A percentile compares a stretch with the other conserved stretches of the same genome.
phyloP scores from a whole-genome alignment of 2,888 invertebrate genomes.

The Xiphydria camelus region DNA sequence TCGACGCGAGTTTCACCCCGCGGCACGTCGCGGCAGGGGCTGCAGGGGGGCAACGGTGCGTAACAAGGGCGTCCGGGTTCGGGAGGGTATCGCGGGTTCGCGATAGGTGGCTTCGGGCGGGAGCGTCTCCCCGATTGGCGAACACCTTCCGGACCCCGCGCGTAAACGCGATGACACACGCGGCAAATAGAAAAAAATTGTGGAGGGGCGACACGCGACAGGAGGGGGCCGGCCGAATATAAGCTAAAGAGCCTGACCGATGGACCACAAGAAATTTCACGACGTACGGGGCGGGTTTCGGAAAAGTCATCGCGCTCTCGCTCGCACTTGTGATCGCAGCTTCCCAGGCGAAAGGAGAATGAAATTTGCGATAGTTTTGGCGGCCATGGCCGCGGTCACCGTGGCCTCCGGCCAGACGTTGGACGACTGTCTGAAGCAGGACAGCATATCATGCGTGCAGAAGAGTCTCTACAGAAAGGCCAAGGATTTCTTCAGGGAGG shows the following conservation, averaged over 20 bases:
- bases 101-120: neutral
- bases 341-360: too few species aligned
- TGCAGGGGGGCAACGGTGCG: too few species aligned
- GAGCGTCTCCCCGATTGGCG: constrained; percentile 19
- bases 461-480: constrained; percentile 64
- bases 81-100: too few species aligned
- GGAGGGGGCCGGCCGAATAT: constrained; percentile 51
- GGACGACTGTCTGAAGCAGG: constrained; percentile 64
- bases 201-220: constrained; percentile 38
- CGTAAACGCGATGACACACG: constrained; percentile 26
- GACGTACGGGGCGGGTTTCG: constrained; percentile 44
- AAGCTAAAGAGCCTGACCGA: constrained; percentile 54
- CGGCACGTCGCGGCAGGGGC: too few species aligned
- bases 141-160: constrained; percentile 39
- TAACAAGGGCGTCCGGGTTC: too few species aligned
- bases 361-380: neutral
- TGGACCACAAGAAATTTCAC: constrained; percentile 56
- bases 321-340: neutral
- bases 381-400: constrained; percentile 27
- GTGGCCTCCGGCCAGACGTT: constrained; percentile 52
- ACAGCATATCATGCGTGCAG: constrained; percentile 69
- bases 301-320: constrained; percentile 18
- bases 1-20: too few species aligned
- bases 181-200: constrained; percentile 27
- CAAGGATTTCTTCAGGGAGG: constrained; percentile 64